Percentiles rank a stretch among this genome's conserved stretches.
Conservation (phyloP, 1,140 invertebrate genomes). For the Eueides isabella region DNA sequence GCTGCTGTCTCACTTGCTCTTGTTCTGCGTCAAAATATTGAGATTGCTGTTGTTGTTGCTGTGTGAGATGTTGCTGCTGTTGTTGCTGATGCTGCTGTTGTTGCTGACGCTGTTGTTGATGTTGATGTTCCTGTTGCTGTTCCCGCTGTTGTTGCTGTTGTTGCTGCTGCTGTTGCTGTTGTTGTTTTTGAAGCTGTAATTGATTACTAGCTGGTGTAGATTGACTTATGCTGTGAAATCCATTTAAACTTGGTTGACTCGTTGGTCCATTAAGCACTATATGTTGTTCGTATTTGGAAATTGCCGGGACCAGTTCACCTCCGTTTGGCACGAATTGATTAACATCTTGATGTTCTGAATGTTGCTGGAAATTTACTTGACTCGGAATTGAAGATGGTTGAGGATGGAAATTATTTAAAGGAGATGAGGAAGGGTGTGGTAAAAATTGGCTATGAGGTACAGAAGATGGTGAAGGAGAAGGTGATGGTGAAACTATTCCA, state of each 20-base stretch:
- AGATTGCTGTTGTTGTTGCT: constrained; percentile 59
- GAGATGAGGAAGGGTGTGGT: constrained; percentile 72
- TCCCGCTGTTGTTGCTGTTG: constrained; percentile 50
- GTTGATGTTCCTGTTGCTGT: neutral
- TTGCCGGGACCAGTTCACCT: constrained; percentile 87
- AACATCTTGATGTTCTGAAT: constrained; percentile 64
- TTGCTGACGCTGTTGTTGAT: constrained; percentile 49
- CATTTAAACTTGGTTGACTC: constrained; percentile 52
- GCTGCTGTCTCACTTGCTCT: constrained; percentile 79
- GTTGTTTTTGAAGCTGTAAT: constrained; percentile 37
- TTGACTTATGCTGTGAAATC: constrained; percentile 53
- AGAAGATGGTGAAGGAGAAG: constrained; percentile 61
- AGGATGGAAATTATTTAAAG: constrained; percentile 68
- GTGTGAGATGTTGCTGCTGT: constrained; percentile 54
- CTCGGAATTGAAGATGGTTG: constrained; percentile 66
- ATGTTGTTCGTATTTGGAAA: constrained; percentile 90
- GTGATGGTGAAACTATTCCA: constrained; percentile 40
- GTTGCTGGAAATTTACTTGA: constrained; percentile 49
- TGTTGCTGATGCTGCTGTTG: constrained; percentile 35
- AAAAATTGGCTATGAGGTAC: constrained; percentile 68
- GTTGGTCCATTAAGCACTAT: constrained; percentile 82
- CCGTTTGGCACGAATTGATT: constrained; percentile 82
- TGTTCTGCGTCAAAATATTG: constrained; percentile 75
- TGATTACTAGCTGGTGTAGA: constrained; percentile 50
- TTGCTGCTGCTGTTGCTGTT: constrained; percentile 59